Evolutionary conservation across 2,113 vertebrate genomes (phyloP), one percentile per base, ranked within the genome.

Genomic region (Crotophaga sulcirostris): DNA sequence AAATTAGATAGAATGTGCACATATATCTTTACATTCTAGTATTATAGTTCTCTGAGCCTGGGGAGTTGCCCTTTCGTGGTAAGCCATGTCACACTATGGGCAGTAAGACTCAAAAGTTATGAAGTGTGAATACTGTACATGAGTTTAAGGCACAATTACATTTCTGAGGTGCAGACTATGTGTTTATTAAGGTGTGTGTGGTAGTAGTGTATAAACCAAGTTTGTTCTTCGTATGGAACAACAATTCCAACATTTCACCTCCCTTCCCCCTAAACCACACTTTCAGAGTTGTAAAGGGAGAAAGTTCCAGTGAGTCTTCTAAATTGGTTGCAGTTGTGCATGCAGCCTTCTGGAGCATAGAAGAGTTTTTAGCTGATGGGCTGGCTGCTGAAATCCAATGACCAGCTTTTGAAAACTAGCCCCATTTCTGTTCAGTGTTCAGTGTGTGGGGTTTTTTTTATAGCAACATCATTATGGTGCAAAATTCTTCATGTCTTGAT

Each of bases 51-150:
- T 63, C 45, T 68, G n/a, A 76, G 38, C 26, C n/a, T 68, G 25
- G 13, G 42, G 45, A 56, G 6, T 23, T 62, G 45, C 19, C 29
- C 29, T 49, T 25, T 3, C 36, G 23, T 59, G 17, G 18, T 77
- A 58, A 49, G 44, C 13, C 8, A 1, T 31, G 17, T 26, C 28
- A 58, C 0, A 1, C 26, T n/a, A 0, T 6, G 31, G 70, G 45
- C 29, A 62, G 34, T 44, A 29, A 16, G 17, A 12, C 19, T 54
- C 52, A n/a, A 28, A 24, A 44, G 29, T 58, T 60, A 6, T 15
- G 70, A 10, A 44, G 13, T 14, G 3, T 7, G 13, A 85, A 4
- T 31, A 1, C 15, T 51, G n/a, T 13, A 9, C 15, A 2, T 3
- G 1, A 0, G 9, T 62, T 58, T 66, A 51, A 47, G 82, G 67